Conservation (phyloP, 2,113 vertebrate species). For the Seriola aureovittata region DNA sequence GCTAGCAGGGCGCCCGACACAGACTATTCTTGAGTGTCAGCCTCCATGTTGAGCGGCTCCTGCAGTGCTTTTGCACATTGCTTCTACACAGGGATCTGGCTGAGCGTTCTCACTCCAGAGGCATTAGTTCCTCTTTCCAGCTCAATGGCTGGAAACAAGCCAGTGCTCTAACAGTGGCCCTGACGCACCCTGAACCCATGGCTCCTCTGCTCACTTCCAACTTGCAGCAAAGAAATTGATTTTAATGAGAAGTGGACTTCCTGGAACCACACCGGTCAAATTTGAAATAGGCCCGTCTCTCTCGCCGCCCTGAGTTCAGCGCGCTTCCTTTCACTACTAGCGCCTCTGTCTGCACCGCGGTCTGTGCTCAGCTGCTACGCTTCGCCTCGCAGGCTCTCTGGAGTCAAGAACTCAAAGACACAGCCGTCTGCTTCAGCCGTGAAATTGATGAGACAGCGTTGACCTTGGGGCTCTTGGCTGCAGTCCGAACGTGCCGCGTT, state of each 20-base stretch:
- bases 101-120: constrained; percentile 49
- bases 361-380: constrained; percentile 5
- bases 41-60: constrained; percentile 20
- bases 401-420: constrained; percentile 39
- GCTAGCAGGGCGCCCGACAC: neutral
- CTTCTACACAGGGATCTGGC: constrained; percentile 15
- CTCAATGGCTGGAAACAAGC: constrained; percentile 61
- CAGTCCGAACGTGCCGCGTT: constrained; percentile 25
- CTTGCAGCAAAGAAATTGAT: constrained; percentile 52
- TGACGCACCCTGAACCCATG: constrained; percentile 28
- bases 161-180: constrained; percentile 38
- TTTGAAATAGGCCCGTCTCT: constrained; percentile 9
- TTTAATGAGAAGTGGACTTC: constrained; percentile 65
- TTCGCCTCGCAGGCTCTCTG: constrained; percentile 30
- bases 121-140: constrained; percentile 54
- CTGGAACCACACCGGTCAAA: constrained; percentile 8
- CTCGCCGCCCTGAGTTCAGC: neutral
- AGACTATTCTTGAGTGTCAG: constrained; percentile 17
- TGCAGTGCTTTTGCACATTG: constrained; percentile 1
- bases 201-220: constrained; percentile 37
- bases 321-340: constrained; percentile 26
- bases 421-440: constrained; percentile 58
- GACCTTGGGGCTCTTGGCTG: constrained; percentile 61
- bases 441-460: constrained; percentile 57
- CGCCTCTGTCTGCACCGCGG: neutral